Percentiles rank a stretch among this genome's conserved stretches.
phyloP scores from a whole-genome alignment of 2,888 invertebrate genomes.

The Mesorhabditis sp. region DNA sequence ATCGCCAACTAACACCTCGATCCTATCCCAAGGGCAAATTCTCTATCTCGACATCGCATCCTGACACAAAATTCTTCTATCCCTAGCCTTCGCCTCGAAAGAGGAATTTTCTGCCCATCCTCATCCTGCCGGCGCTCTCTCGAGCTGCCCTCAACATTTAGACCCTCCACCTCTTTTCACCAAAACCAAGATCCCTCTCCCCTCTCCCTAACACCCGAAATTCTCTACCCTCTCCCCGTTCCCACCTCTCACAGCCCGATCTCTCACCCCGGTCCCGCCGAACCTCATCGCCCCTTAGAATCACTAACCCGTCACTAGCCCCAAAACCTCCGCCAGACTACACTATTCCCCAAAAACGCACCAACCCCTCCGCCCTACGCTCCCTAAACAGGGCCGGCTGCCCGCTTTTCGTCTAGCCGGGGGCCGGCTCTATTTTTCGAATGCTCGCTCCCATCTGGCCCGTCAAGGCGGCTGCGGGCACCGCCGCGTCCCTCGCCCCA shows the following conservation, averaged over 20 bases:
- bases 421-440: too few species aligned
- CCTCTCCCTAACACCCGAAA: background rate
- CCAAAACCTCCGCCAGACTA: too few species aligned
- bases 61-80: background rate
- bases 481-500: too few species aligned
- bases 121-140: background rate
- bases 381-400: too few species aligned
- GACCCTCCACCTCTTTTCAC: background rate
- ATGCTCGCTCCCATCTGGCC: too few species aligned
- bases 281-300: background rate
- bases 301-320: too few species aligned
- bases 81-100: background rate
- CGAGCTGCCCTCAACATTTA: background rate
- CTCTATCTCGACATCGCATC: background rate
- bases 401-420: too few species aligned
- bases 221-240: background rate
- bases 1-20: background rate
- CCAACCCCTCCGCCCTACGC: too few species aligned
- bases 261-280: background rate
- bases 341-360: too few species aligned
- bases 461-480: too few species aligned
- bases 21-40: background rate
- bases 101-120: background rate
- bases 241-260: slow-evolving; percentile 4
- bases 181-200: background rate